These are phyloP conservation scores for Haliclystus octoradiatus DNA, from an alignment of 30 jellyfish, hydroid and myxozoan species.

Conservation along the genomic window DNA sequence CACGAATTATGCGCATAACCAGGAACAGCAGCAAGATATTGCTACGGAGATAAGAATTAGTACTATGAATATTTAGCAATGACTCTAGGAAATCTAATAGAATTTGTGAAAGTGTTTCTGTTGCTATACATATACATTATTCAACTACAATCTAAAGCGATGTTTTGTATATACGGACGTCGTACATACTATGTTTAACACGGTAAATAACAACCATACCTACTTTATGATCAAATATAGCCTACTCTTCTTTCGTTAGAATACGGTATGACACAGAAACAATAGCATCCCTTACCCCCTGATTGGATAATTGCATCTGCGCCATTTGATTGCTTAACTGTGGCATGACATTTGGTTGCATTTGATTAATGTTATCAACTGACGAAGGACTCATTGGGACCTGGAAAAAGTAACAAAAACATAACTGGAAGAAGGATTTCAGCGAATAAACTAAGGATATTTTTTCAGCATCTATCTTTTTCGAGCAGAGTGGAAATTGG, in stretches of 20 bases:
- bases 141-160: too few species aligned
- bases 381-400: slow-evolving; percentile 74
- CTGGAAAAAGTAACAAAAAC: slow-evolving; percentile 18
- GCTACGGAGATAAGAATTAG: slow-evolving; percentile 1
- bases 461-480: neutral
- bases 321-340: slow-evolving; percentile 83
- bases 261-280: too few species aligned
- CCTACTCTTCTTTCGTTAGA: too few species aligned
- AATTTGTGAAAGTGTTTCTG: neutral
- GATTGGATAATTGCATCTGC: slow-evolving; percentile 80
- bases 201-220: too few species aligned
- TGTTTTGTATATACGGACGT: too few species aligned
- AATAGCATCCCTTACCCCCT: slow-evolving; percentile 21
- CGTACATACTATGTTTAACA: too few species aligned
- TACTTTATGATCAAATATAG: too few species aligned
- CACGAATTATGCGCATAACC: slow-evolving; percentile 57
- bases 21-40: slow-evolving; percentile 49
- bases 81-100: neutral
- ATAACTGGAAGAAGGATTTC: neutral
- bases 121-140: too few species aligned
- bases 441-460: neutral
- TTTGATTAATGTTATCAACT: slow-evolving; percentile 43
- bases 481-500: too few species aligned
- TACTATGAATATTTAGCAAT: neutral
- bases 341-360: slow-evolving; percentile 61